These are phyloP conservation scores for Crenichthys baileyi DNA, from an alignment of 2,797 vertebrate species.

Conservation along the genomic window DNA sequence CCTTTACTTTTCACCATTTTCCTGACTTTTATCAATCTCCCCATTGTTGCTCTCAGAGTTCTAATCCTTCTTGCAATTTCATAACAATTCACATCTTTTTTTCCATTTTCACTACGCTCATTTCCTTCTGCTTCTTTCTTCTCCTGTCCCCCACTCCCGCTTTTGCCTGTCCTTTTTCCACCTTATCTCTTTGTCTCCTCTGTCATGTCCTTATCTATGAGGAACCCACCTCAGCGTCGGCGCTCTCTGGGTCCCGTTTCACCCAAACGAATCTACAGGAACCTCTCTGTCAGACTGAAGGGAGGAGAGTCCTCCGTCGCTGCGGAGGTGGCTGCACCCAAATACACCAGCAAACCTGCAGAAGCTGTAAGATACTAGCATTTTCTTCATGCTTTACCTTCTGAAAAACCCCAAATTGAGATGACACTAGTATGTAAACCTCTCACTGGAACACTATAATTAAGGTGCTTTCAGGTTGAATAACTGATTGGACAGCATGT, in stretches of 20 bases:
- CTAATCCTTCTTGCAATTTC: constrained; percentile 24
- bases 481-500: not conserved
- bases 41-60: constrained; percentile 2
- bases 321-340: constrained; percentile 48
- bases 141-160: not conserved
- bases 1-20: constrained; percentile 37
- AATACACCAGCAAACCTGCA: constrained; percentile 62
- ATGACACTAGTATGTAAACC: not conserved
- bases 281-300: constrained; percentile 79
- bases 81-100: constrained; percentile 14
- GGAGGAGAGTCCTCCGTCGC: constrained; percentile 67
- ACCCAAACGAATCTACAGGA: constrained; percentile 84
- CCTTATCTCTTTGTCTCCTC: not conserved
- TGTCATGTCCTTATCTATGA: constrained; percentile 75
- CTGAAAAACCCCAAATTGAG: not conserved
- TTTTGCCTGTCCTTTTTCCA: not conserved
- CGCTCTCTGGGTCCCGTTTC: constrained; percentile 81
- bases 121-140: not conserved
- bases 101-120: not conserved
- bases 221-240: constrained; percentile 75
- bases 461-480: not conserved
- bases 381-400: not conserved
- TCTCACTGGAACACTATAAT: not conserved
- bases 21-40: constrained; percentile 18
- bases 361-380: constrained; percentile 66